phyloP scores from a whole-genome alignment of 2,797 vertebrate species.

The Lepilemur ruficaudatus region DNA sequence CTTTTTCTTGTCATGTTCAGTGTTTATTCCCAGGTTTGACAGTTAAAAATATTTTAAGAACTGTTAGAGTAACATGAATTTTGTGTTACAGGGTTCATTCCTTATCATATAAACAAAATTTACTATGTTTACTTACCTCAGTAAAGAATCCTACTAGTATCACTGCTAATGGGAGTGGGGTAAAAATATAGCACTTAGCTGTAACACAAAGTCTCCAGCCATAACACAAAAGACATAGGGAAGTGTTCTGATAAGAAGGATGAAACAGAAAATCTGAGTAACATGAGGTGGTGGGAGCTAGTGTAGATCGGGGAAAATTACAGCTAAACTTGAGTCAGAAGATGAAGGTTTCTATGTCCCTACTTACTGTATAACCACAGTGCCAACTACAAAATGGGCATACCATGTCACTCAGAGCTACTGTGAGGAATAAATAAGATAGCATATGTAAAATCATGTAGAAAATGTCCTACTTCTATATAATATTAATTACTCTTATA shows the following conservation, averaged over 20 bases:
- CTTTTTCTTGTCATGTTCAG: neutral
- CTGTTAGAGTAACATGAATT: constrained; percentile 1
- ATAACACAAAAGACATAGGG: neutral
- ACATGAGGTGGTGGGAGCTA: neutral
- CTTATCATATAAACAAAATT: neutral
- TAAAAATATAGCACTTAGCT: neutral
- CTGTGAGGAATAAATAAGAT: neutral
- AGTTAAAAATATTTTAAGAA: constrained; percentile 31
- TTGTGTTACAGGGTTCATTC: neutral
- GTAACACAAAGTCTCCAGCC: neutral
- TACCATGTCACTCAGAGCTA: neutral
- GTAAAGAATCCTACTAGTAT: neutral
- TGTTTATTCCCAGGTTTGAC: neutral
- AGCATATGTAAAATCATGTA: neutral
- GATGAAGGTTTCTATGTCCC: neutral
- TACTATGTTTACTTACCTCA: neutral
- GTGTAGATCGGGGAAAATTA: neutral
- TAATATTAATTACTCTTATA: neutral
- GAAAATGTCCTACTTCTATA: neutral
- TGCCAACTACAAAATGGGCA: neutral
- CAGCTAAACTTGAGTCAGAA: neutral
- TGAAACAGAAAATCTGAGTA: neutral
- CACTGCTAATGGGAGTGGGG: neutral
- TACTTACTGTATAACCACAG: neutral
- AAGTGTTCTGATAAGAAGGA: neutral